phyloP scores from a whole-genome alignment of 2,888 invertebrate species.

The Chelonus formosanus region DNA sequence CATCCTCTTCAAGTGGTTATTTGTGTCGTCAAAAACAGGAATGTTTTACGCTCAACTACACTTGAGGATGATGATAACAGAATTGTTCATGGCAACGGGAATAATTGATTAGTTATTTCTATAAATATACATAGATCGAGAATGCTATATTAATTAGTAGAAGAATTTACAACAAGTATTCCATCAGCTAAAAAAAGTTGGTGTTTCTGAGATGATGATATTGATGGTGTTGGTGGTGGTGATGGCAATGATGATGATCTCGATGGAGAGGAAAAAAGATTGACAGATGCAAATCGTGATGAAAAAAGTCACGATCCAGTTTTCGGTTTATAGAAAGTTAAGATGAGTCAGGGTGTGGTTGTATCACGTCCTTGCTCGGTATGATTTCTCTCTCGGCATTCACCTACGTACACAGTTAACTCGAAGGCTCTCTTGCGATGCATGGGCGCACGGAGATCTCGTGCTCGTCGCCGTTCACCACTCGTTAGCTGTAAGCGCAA shows the following conservation, averaged over 20 bases:
- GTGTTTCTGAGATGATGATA: no score
- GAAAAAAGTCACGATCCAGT: slow-evolving; percentile 58
- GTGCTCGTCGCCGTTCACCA: slow-evolving; percentile 25
- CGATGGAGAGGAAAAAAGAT: not conserved
- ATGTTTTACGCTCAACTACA: slow-evolving; percentile 11
- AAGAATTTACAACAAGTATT: no score
- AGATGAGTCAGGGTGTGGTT: slow-evolving; percentile 61
- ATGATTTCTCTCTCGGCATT: slow-evolving; percentile 63
- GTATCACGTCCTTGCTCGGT: slow-evolving; percentile 62
- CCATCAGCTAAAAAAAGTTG: no score
- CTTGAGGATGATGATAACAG: not conserved
- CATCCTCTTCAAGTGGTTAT: slow-evolving; percentile 4
- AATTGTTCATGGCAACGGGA: slow-evolving; percentile 1
- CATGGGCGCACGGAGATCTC: slow-evolving; percentile 13
- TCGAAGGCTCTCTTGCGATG: slow-evolving; percentile 5
- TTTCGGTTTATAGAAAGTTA: slow-evolving; percentile 65
- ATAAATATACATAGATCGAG: no score
- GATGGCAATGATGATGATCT: not conserved
- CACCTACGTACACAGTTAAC: slow-evolving; percentile 39
- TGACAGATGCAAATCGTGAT: slow-evolving; percentile 5
- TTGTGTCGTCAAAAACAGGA: slow-evolving; percentile 10
- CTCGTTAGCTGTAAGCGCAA: slow-evolving; percentile 18
- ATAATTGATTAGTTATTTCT: no score
- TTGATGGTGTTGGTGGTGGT: no score
- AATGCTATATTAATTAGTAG: no score